Evolutionary conservation across 2,113 vertebrate genomes (phyloP).

Genomic region (Isichthys henryi): DNA sequence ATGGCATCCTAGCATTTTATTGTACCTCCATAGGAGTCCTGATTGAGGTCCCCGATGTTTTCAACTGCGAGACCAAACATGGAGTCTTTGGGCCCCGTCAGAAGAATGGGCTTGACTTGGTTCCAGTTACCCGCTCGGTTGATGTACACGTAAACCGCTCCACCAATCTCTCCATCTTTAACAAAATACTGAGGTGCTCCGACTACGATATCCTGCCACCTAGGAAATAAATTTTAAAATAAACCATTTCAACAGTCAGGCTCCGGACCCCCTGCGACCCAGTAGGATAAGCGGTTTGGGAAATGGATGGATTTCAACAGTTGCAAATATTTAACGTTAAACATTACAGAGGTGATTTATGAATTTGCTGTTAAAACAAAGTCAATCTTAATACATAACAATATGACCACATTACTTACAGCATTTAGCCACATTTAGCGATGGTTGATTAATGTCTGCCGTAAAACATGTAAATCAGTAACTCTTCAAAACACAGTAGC

Average conservation of each 20-base stretch:
- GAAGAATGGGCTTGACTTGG: constrained; percentile 63
- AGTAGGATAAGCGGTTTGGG: too few relatives aligned
- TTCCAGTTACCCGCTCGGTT: constrained; percentile 79
- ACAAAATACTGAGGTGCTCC: constrained; percentile 95
- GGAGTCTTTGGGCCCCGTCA: constrained; percentile 82
- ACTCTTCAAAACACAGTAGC: not conserved
- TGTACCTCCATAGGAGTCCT: constrained; percentile 80
- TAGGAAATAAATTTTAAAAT: constrained; percentile 36
- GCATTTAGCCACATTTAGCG: not conserved
- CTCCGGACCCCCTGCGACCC: too few relatives aligned
- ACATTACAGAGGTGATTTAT: not conserved
- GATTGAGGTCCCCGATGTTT: constrained; percentile 86
- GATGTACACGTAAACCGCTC: constrained; percentile 89
- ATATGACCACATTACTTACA: not conserved
- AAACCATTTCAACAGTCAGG: not conserved
- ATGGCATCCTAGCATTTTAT: not conserved
- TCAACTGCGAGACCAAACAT: constrained; percentile 95
- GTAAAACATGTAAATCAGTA: not conserved
- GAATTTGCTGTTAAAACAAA: not conserved
- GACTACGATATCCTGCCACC: constrained; percentile 94
- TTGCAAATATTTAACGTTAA: not conserved
- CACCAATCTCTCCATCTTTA: constrained; percentile 78
- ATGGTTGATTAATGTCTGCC: not conserved
- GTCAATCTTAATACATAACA: not conserved
- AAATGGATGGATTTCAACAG: not conserved